Evolutionary conservation across 2,113 vertebrate genomes (phyloP), one percentile per base, ranked within the genome.

Genomic region (Semicossyphus pulcher): DNA sequence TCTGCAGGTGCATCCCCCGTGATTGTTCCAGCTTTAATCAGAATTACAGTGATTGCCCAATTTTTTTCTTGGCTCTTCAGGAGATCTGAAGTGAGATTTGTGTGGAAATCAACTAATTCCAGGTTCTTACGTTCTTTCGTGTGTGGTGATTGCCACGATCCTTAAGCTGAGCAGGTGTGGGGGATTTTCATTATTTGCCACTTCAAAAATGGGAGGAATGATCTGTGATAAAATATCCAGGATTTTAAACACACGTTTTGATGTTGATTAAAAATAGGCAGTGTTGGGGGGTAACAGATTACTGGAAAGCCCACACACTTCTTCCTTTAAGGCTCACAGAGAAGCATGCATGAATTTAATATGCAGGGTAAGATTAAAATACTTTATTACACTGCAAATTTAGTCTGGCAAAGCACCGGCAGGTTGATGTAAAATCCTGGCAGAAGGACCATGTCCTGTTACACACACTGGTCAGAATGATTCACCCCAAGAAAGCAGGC

Each of bases 1-100:
- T 34, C 29, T 67, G 25, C 34, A 80, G 56, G 45, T 64, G 29
- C 42, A 66, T 64, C 23, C 34, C 11, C 15, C 0, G 10, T 59
- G 41, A 62, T 54, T 23, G 25, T 16, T 49, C 18, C 20, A 60
- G 61, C 52, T 51, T 39, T 28, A n/a, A 48, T 31, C 0, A 12
- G 10, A 48, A 72, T 60, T 21, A 15, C 5, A 64, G 32, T 16
- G 36, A 65, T 60, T 36, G 26, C n/a, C 12, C 60, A n/a, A n/a
- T 45, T 5, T 39, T 41, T 67, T 61, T 63, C 34, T 61, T 29
- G 9, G 37, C 5, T 15, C 0, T 41, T 49, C 21, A 28, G 3
- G 45, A 18, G 20, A 45, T 62, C 51, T 56, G 12, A 49, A 29
- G 3, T 36, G 21, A 45, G 23, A 61, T 37, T 56, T 61, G 32